Evolutionary conservation across 2,888 invertebrate genomes (phyloP), one percentile per base, ranked within the genome.

Genomic region (Drosophila rubida): DNA sequence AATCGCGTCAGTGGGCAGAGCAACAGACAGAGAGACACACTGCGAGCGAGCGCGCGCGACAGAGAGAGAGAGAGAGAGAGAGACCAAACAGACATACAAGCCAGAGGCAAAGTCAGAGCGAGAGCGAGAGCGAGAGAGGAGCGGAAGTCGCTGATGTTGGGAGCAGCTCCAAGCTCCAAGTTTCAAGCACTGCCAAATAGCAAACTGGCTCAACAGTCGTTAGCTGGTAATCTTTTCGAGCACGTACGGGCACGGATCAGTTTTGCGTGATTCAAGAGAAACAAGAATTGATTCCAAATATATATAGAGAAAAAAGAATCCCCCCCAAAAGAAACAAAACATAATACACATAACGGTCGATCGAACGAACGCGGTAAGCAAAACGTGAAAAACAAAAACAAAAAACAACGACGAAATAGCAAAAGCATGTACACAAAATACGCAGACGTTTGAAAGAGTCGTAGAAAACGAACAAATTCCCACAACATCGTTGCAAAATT

Each of bases 191-290:
- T 53, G 72, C 61, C 68, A 73, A 79, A 71, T 74, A 60, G 69
- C 72, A 70, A 65, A 57, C 70, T 62, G 72, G 55, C 60, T 60
- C 70, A 75, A 72, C 87, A 90, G 90, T 90, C 88, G 88, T 81
- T 77, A 90, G 82, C 87, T 78, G 88, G 85, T 82, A 87, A 84
- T 80, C 87, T 78, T 89, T 78, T 76, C 74, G 87, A 79, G 77
- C 89, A 90, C 89, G 87, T 80, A 78, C 79, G 78, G 84, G 74
- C 69, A 76, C 89, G 88, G 89, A 89, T 75, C 75, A 59, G 19
- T 39, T 25, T 22, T 9, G 35, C 35, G 19, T 49, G 50, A 58
- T 69, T 75, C 53, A 68, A 32, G 4, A 32, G 32, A 32, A 32
- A 32, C 11, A 32, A 32, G 32, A 32, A 32, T 32, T n/a, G 32